A percentile compares a stretch with the other conserved stretches of the same genome.
Conservation (phyloP, 2,113 vertebrate genomes). For the Phoxinus phoxinus region DNA sequence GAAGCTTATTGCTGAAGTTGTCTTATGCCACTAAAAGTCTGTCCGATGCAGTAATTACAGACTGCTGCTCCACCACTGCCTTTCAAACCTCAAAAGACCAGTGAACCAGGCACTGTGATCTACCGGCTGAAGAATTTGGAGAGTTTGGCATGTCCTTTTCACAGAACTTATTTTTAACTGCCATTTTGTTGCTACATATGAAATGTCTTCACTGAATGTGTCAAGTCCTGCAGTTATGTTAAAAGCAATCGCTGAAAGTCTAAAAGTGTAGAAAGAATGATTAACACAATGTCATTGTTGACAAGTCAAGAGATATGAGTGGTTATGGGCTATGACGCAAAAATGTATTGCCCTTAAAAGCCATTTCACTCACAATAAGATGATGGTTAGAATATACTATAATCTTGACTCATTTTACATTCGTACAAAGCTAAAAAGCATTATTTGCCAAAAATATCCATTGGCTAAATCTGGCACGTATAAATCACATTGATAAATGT, state of each 20-base stretch:
- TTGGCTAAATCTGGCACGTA: neutral
- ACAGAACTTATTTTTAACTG: neutral
- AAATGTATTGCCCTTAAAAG: conserved; percentile 44
- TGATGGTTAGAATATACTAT: neutral
- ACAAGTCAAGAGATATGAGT: conserved; percentile 58
- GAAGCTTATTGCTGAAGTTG: neutral
- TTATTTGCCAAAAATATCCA: neutral
- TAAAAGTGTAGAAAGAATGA: conserved; percentile 52
- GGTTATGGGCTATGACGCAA: conserved; percentile 41
- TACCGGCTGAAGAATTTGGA: neutral
- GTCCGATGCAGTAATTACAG: conserved; percentile 3
- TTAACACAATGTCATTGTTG: conserved; percentile 58
- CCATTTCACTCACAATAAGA: neutral
- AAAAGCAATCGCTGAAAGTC: conserved; percentile 59
- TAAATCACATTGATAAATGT: neutral
- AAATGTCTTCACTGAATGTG: conserved; percentile 49
- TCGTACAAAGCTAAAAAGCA: neutral
- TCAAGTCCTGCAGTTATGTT: conserved; percentile 39
- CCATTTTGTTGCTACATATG: conserved; percentile 1
- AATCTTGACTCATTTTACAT: neutral
- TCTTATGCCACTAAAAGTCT: neutral
- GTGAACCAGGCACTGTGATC: conserved; percentile 12
- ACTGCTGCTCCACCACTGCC: conserved; percentile 1
- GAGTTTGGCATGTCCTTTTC: conserved; percentile 11
- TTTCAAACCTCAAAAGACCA: conserved; percentile 25